Evolutionary conservation across 2,113 vertebrate genomes (phyloP), one percentile per base, ranked within the genome.

Genomic region (Nycticorax nycticorax): DNA sequence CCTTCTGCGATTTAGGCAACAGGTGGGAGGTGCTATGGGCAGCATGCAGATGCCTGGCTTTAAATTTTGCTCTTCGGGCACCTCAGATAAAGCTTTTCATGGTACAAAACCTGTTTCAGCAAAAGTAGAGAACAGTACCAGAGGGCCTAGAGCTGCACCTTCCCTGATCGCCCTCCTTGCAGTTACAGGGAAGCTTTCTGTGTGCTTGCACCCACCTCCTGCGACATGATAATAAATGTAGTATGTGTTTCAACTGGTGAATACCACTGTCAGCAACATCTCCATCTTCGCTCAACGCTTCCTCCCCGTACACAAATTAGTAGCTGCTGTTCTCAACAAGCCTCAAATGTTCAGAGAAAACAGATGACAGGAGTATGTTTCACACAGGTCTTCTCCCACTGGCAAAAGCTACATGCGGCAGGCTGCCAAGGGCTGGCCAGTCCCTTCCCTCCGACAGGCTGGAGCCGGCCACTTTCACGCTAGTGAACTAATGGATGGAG

Each of bases 91-190:
- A 8, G 13, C 3, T 15, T 45, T 68, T 24, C 53, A 66, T 5
- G 14, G 13, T 22, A 74, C 8, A 71, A 77, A 74, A 50, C 8
- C 27, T 22, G 15, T 63, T 91, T 77, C 37, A 67, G 55, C 19
- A 80, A 71, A 53, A 91, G 16, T n/a, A 73, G 32, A 74, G n/a
- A 56, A 60, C 26, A 67, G 12, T 24, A 71, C 8, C 10, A 3
- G 8, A 45, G 11, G 35, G 19, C 20, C 71, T 41, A 41, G 19
- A 83, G 82, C 24, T 60, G 8, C 66, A 72, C 13, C 18, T 60
- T 92, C 27, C 50, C 72, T 8, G 5, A 63, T 5, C 0, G 0
- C 9, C 18, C 30, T 43, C 37, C 19, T 39, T 69, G n/a, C 10
- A 8, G 21, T 19, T n/a, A 41, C 20, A 88, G 17, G 52, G 55